Conservation (phyloP, 2,888 invertebrate species). For the Dilophus febrilis region DNA sequence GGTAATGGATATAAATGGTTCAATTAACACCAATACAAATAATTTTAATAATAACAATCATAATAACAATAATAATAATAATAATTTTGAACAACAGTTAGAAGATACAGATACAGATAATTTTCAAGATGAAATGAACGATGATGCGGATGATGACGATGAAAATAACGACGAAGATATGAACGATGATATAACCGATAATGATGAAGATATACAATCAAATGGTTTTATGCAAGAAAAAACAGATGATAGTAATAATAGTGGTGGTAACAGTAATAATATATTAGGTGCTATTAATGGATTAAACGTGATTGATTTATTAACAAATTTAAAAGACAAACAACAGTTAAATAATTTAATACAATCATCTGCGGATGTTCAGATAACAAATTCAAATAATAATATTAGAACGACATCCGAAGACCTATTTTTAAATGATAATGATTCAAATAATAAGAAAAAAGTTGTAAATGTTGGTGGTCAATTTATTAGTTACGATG, state of each 20-base stretch:
- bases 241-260: background rate
- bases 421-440: no score
- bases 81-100: no score
- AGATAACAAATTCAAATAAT: background rate
- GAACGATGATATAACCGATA: no score
- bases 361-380: background rate
- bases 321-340: conserved; percentile 6
- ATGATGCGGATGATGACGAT: background rate
- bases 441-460: background rate
- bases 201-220: background rate
- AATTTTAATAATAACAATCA: background rate
- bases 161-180: conserved; percentile 1
- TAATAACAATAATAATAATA: background rate
- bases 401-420: background rate
- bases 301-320: conserved; percentile 9
- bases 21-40: no score
- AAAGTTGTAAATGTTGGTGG: conserved; percentile 22
- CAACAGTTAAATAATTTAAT: background rate
- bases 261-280: no score
- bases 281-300: conserved; percentile 7
- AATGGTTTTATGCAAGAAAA: background rate
- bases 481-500: conserved; percentile 23
- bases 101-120: background rate
- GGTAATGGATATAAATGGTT: no score
- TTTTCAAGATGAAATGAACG: background rate